phyloP scores from a whole-genome alignment of 2,797 vertebrate species.

The Enoplosus armatus region DNA sequence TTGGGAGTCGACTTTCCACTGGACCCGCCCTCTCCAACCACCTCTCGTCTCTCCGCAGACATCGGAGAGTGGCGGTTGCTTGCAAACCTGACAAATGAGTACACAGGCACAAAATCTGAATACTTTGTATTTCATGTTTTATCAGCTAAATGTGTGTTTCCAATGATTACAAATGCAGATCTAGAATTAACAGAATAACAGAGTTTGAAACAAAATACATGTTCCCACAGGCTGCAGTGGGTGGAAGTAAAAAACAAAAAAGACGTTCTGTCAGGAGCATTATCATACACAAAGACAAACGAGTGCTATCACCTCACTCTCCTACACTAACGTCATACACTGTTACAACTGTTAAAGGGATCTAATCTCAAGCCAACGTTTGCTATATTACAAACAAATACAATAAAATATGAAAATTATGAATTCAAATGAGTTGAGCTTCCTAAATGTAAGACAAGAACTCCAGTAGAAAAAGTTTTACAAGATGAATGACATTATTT shows the following conservation, averaged over 20 bases:
- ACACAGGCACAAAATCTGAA: not conserved
- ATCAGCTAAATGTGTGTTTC: slow-evolving; percentile 5
- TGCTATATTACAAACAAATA: not conserved
- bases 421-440: not conserved
- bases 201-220: slow-evolving; percentile 25
- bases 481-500: not conserved
- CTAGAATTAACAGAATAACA: slow-evolving; percentile 11
- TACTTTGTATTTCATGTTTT: not conserved
- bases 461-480: not conserved
- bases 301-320: slow-evolving; percentile 18
- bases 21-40: slow-evolving; percentile 87
- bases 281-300: slow-evolving; percentile 31
- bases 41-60: slow-evolving; percentile 91
- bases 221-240: slow-evolving; percentile 36
- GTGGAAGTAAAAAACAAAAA: slow-evolving; percentile 15
- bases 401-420: not conserved
- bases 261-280: not conserved
- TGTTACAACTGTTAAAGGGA: slow-evolving; percentile 32
- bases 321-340: slow-evolving; percentile 12
- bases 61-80: slow-evolving; percentile 93
- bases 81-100: slow-evolving; percentile 87
- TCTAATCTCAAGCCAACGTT: slow-evolving; percentile 15
- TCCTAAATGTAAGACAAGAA: not conserved
- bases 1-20: slow-evolving; percentile 92
- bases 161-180: slow-evolving; percentile 25